Base-by-base conservation (phyloP, 1,140 invertebrate genomes). In the Lerema accius region DNA sequence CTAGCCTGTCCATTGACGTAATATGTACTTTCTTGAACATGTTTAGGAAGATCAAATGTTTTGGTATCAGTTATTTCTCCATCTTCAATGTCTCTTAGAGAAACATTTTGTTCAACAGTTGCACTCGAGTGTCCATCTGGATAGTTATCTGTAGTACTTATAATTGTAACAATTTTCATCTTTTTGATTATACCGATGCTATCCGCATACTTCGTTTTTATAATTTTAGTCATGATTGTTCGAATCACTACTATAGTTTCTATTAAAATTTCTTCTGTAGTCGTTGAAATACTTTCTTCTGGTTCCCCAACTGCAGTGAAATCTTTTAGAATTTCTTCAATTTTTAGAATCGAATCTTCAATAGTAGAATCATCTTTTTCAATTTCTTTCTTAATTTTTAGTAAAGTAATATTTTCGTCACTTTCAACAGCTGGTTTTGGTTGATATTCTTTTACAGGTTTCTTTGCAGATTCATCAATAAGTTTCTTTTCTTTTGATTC, bases 81-180 rank as follows among this genome's bases (percentile, higher is more conserved):
- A 4, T 0, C 9, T 4, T 45, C 55, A 5, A 23, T 5, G 23
- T 58, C 55, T 19, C 45, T 45, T 39, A 59, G 45, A 13, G 32
- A 9, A 17, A 26, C 14, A 19, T 13, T 46, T 15, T 28, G 16
- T 58, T 58, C 37, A 46, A 46, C 16, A 7, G 16, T 46, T 6
- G 15, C 43, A 14, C 19, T 59, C 1, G 45, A 10, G 0, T 39
- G 11, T 17, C 45, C 56, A 49, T 59, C 63, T 50, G 73, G 70
- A 43, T 68, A 65, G 45, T 70, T 59, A 53, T 76, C 73, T 46
- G 65, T 68, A 10, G 39, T 59, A 1, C 53, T 53, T 0, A 49
- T 72, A 40, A 11, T 62, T 6, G 46, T 53, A 10, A 49, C 67
- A 10, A 63, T 51, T 59, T 67, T 63, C 10, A 51, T 56, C 16